Base-by-base conservation (phyloP, 2,888 invertebrate species). In the Unio delphinus region DNA sequence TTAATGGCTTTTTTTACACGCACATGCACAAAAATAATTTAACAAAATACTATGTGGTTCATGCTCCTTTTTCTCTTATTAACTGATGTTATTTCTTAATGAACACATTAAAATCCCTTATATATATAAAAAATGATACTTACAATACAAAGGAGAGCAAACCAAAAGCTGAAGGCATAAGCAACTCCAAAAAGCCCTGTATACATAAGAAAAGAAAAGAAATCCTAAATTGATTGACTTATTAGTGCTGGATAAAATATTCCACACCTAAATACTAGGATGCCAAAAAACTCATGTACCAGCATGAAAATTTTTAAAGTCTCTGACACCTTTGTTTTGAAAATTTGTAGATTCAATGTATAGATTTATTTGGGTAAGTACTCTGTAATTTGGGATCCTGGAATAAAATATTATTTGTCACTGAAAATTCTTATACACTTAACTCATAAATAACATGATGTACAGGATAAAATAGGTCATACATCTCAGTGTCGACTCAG, bases 181-280 rank as follows among this genome's bases (percentile, higher is more conserved):
- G 86, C 84, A 7, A 86, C 81, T 55, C 86, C 86, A 80, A 86
- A 81, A 67, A 86, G 69, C 65, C 85, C 85, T 86, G 73, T 6
- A 77, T 60, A 72, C 61, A 45, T 65, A 34, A 30, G 18, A 45
- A 64, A 26, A 57, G 23, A 64, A 8, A 45, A 55, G 4, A 34
- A 55, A 15, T 61, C 30, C 18, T 55, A 61, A 60, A 54, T 45
- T 55, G 54, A 4, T 4, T n/a, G 17, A 61, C n/a, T 26, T 5
- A n/a, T 6, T 28, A 26, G 7, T 11, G 18, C 60, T 23, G 20
- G 1, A 55, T 26, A 3, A n/a, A 56, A 17, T 17, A 55, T 7
- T 55, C 30, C 23, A 28, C 15, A n/a, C 55, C 17, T 65, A 28
- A 26, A 57, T 58, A 61, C 20, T 30, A 20, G 11, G 54, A 34